Conservation (phyloP, 2,888 invertebrate species). For the Heteromyza rotundicornis region DNA sequence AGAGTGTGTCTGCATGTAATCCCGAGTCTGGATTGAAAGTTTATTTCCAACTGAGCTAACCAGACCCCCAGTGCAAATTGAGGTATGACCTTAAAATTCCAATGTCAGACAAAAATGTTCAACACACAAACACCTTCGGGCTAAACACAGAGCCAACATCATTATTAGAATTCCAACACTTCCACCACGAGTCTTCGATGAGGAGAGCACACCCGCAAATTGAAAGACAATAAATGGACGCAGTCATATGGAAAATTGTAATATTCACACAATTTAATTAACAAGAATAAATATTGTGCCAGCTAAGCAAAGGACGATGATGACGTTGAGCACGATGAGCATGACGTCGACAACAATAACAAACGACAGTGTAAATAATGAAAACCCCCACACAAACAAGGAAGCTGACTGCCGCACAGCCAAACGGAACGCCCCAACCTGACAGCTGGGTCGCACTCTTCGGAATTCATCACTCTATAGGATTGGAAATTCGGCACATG, state of each 20-base stretch:
- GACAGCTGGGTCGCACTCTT: constrained; percentile 7
- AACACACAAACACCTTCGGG: neutral
- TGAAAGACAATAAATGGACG: constrained; percentile 58
- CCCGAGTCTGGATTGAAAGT: too few species aligned
- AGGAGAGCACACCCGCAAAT: constrained; percentile 52
- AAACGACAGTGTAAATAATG: neutral
- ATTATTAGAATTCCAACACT: neutral
- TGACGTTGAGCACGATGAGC: constrained; percentile 40
- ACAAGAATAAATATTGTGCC: constrained; percentile 61
- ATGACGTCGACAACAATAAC: neutral
- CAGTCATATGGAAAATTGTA: constrained; percentile 60
- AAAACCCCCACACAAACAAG: neutral
- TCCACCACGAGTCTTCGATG: neutral
- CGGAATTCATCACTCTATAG: constrained; percentile 16
- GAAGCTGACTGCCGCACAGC: neutral
- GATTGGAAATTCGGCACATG: constrained; percentile 26
- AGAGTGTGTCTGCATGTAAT: too few species aligned
- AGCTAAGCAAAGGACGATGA: constrained; percentile 35
- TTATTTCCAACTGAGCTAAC: too few species aligned
- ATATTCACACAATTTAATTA: constrained; percentile 63
- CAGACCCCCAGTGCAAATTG: too few species aligned
- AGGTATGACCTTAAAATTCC: too few species aligned
- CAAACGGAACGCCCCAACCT: neutral
- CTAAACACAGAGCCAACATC: neutral
- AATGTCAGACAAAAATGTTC: too few species aligned